These are phyloP conservation scores for Caranx melampygus DNA, from an alignment of 2,113 vertebrate genomes.

Conservation along the genomic window DNA sequence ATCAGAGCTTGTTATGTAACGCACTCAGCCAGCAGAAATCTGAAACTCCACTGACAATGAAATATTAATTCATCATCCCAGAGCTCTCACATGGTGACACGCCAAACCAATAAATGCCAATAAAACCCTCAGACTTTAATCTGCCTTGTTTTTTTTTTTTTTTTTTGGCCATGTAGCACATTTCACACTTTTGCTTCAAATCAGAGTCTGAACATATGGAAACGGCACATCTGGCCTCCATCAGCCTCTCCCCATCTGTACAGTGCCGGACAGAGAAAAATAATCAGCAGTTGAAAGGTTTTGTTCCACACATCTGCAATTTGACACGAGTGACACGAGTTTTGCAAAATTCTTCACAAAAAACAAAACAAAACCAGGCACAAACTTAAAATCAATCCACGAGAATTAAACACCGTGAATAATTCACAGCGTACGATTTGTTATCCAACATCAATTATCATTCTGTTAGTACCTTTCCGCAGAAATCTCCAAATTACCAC, in stretches of 20 bases:
- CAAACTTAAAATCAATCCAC: neutral
- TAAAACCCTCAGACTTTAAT: constrained; percentile 20
- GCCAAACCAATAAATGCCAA: constrained; percentile 23
- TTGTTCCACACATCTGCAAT: neutral
- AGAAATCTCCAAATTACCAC: neutral
- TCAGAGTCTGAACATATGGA: constrained; percentile 47
- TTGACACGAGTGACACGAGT: neutral
- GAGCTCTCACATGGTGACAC: neutral
- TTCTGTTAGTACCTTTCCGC: neutral
- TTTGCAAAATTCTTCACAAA: neutral
- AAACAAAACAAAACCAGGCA: neutral
- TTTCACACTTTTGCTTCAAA: constrained; percentile 25
- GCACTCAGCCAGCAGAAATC: constrained; percentile 3
- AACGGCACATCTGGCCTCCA: constrained; percentile 72
- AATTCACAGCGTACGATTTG: neutral
- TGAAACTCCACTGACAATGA: constrained; percentile 3
- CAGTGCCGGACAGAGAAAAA: constrained; percentile 36
- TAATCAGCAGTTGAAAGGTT: constrained; percentile 14
- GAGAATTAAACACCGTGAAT: too few species aligned
- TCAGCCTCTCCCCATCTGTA: constrained; percentile 52
- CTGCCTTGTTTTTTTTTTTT: constrained; percentile 18
- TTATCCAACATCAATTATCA: too few species aligned
- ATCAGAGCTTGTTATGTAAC: constrained; percentile 15
- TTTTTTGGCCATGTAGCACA: constrained; percentile 8
- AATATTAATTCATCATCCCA: neutral